A percentile compares a stretch with the other conserved stretches of the same genome.
phyloP scores from a whole-genome alignment of 35 echinoderm and acorn worm genomes.

The Apostichopus japonicus region DNA sequence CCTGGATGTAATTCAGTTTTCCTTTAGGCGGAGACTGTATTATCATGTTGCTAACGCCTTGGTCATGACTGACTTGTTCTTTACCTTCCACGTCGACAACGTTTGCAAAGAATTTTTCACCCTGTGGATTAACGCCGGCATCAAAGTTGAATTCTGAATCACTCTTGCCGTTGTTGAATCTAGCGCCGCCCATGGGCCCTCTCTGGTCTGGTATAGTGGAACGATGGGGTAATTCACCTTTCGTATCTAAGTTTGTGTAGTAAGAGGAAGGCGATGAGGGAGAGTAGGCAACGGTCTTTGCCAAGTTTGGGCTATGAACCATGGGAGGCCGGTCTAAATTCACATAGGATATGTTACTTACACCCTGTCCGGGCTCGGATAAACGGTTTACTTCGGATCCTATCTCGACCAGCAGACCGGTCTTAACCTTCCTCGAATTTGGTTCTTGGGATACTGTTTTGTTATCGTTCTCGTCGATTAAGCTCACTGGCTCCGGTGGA shows the following conservation, averaged over 20 bases:
- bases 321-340: slow-evolving; percentile 30
- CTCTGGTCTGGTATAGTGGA: slow-evolving; percentile 23
- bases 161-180: slow-evolving; percentile 59
- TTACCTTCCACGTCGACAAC: slow-evolving; percentile 62
- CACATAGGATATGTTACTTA: slow-evolving; percentile 6
- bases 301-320: slow-evolving; percentile 15
- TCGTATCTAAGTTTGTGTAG: slow-evolving; percentile 93
- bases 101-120: slow-evolving; percentile 87
- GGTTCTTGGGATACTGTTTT: slow-evolving; percentile 12
- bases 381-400: slow-evolving; percentile 29
- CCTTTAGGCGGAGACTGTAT: slow-evolving; percentile 88
- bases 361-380: slow-evolving; percentile 12
- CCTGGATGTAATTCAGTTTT: slow-evolving; percentile 87
- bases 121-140: slow-evolving; percentile 41
- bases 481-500: not conserved
- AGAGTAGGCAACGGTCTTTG: not conserved
- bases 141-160: slow-evolving; percentile 88
- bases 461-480: slow-evolving; percentile 47
- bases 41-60: slow-evolving; percentile 43
- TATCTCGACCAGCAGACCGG: slow-evolving; percentile 36
- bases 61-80: not conserved
- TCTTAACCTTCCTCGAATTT: slow-evolving; percentile 27
- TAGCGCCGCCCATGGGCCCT: slow-evolving; percentile 12
- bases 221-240: slow-evolving; percentile 78
- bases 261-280: slow-evolving; percentile 57